Percentiles rank a stretch among this genome's conserved stretches.
Conservation (phyloP, 2,888 invertebrate genomes). For the Melanostoma mellinum region DNA sequence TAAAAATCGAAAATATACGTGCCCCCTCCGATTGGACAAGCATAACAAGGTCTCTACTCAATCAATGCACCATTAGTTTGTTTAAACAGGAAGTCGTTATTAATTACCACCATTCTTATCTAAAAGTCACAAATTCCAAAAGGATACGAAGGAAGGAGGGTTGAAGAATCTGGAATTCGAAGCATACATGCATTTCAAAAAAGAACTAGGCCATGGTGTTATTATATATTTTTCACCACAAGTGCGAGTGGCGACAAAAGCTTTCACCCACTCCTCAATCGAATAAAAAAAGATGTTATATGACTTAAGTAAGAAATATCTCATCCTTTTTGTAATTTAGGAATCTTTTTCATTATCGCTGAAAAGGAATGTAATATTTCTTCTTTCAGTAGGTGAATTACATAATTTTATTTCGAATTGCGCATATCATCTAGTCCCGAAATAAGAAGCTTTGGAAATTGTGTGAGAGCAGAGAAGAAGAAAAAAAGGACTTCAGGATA, state of each 20-base stretch:
- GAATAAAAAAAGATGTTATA: not conserved
- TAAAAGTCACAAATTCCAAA: not conserved
- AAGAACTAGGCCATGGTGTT: constrained; percentile 50
- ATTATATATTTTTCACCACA: constrained; percentile 1
- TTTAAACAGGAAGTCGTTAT: too few species aligned
- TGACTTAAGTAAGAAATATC: not conserved
- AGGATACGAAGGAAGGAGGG: not conserved
- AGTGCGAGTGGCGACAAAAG: constrained; percentile 14
- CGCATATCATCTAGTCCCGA: constrained; percentile 47
- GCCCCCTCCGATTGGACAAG: not conserved
- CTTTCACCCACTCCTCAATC: constrained; percentile 25
- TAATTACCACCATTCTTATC: too few species aligned
- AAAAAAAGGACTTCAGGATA: constrained; percentile 30
- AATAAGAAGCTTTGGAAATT: constrained; percentile 40
- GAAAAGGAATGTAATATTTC: not conserved
- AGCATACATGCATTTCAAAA: constrained; percentile 47
- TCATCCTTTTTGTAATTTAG: not conserved
- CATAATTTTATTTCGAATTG: constrained; percentile 53
- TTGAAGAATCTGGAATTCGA: not conserved
- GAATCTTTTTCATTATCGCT: not conserved
- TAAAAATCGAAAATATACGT: constrained; percentile 14
- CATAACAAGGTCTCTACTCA: constrained; percentile 20
- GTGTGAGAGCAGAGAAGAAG: constrained; percentile 4
- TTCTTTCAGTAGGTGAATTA: constrained; percentile 25
- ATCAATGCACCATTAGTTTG: too few species aligned